Evolutionary conservation across 2,797 vertebrate species (phyloP).

Genomic region (Hydrophis major): DNA sequence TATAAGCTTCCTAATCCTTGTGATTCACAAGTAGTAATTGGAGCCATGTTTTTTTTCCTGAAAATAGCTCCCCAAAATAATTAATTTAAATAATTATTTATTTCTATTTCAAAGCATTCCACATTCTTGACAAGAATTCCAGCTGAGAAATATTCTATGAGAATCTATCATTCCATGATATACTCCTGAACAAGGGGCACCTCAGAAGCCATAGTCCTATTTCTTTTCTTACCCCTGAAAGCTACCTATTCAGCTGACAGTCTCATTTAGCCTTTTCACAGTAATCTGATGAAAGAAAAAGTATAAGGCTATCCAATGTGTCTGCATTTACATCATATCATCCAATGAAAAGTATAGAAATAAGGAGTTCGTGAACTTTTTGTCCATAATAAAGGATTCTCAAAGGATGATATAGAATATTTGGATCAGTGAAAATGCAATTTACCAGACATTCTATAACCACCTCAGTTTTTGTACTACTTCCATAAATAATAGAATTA

Average conservation of each 20-base stretch:
- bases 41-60: background rate
- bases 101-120: background rate
- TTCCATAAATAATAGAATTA: background rate
- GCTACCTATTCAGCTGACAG: background rate
- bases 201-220: background rate
- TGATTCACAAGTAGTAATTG: background rate
- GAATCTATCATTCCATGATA: background rate
- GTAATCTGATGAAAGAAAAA: background rate
- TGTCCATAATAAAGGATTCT: background rate
- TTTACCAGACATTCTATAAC: background rate
- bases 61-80: background rate
- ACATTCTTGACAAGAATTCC: background rate
- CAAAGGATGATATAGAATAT: background rate
- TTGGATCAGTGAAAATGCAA: background rate
- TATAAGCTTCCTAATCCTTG: background rate
- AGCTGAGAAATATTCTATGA: background rate
- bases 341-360: background rate
- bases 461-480: background rate
- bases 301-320: background rate
- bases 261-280: background rate
- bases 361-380: background rate
- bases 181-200: background rate
- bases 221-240: background rate
- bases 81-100: background rate
- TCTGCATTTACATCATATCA: background rate